Evolutionary conservation across 2,888 invertebrate genomes (phyloP).

Genomic region (Meganola albula): DNA sequence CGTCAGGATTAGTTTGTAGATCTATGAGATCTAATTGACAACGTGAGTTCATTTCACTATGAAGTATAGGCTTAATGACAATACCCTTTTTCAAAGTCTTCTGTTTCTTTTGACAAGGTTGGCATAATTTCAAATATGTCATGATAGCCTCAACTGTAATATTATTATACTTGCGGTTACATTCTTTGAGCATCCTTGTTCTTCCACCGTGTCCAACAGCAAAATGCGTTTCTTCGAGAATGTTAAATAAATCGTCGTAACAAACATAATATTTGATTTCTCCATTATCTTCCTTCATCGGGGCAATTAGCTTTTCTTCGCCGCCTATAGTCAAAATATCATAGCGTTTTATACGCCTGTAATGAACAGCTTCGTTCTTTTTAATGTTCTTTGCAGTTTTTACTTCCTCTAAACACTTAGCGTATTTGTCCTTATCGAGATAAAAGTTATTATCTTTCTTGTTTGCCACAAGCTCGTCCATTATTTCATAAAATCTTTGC

Average conservation of each 20-base stretch:
- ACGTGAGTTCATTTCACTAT: slow-evolving; percentile 29
- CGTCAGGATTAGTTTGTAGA: slow-evolving; percentile 37
- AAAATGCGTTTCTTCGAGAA: slow-evolving; percentile 29
- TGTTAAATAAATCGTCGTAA: slow-evolving; percentile 5
- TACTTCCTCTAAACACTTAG: too few relatives aligned
- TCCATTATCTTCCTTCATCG: not conserved
- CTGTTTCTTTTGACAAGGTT: slow-evolving; percentile 24
- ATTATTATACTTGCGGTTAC: too few relatives aligned
- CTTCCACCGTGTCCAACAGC: slow-evolving; percentile 34
- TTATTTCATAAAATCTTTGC: too few relatives aligned
- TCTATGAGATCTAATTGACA: slow-evolving; percentile 48
- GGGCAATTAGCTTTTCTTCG: slow-evolving; percentile 7
- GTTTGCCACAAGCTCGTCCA: too few relatives aligned
- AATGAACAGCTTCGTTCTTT: too few relatives aligned
- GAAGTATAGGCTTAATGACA: slow-evolving; percentile 29
- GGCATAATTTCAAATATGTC: too few relatives aligned
- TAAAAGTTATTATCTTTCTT: too few relatives aligned
- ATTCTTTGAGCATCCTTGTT: slow-evolving; percentile 28
- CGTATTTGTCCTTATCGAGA: too few relatives aligned
- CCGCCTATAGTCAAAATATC: slow-evolving; percentile 12
- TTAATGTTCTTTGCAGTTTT: too few relatives aligned
- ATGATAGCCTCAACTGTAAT: too few relatives aligned
- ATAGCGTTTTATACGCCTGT: slow-evolving; percentile 23
- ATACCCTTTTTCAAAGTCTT: slow-evolving; percentile 32
- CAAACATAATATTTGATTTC: slow-evolving; percentile 2